These are phyloP conservation scores for Spodoptera exigua DNA, from an alignment of 2,888 invertebrate species.

Conservation along the genomic window DNA sequence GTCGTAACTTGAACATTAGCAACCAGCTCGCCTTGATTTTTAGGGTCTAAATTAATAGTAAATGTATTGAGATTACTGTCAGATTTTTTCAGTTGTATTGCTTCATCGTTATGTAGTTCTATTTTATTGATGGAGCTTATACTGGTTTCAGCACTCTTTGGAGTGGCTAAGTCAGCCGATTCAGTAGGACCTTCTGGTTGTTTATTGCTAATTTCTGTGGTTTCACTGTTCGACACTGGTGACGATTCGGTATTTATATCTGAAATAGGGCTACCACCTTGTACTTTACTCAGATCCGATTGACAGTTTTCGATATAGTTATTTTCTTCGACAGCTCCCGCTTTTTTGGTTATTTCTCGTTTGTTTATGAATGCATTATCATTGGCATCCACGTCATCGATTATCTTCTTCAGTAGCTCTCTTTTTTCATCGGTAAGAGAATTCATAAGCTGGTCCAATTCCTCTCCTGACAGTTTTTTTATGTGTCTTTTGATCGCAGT, in stretches of 20 bases:
- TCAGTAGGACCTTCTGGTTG: conserved; percentile 64
- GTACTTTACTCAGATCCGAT: conserved; percentile 76
- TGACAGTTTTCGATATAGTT: conserved; percentile 73
- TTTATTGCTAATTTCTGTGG: conserved; percentile 65
- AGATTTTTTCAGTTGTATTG: conserved; percentile 52
- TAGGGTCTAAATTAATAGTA: conserved; percentile 52
- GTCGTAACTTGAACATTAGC: conserved; percentile 56
- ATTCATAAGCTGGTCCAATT: conserved; percentile 78
- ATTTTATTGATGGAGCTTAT: conserved; percentile 61
- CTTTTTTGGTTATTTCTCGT: conserved; percentile 85
- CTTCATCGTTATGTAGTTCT: conserved; percentile 57
- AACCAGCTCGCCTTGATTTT: conserved; percentile 59
- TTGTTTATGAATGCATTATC: conserved; percentile 71
- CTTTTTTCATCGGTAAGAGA: conserved; percentile 81
- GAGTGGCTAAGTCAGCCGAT: conserved; percentile 58
- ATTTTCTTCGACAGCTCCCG: conserved; percentile 79
- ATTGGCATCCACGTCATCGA: conserved; percentile 64
- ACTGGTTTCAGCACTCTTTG: conserved; percentile 65
- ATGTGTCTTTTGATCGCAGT: conserved; percentile 79
- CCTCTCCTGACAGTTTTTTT: conserved; percentile 77
- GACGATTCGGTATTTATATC: conserved; percentile 67
- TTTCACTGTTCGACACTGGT: conserved; percentile 57
- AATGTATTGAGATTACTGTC: conserved; percentile 55
- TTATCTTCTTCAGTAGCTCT: conserved; percentile 78
- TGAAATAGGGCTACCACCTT: conserved; percentile 65